Percentiles rank a stretch among this genome's conserved stretches.
These are phyloP conservation scores for Sarcophaga variegata DNA, from an alignment of 2,888 invertebrate species.

Conservation along the genomic window DNA sequence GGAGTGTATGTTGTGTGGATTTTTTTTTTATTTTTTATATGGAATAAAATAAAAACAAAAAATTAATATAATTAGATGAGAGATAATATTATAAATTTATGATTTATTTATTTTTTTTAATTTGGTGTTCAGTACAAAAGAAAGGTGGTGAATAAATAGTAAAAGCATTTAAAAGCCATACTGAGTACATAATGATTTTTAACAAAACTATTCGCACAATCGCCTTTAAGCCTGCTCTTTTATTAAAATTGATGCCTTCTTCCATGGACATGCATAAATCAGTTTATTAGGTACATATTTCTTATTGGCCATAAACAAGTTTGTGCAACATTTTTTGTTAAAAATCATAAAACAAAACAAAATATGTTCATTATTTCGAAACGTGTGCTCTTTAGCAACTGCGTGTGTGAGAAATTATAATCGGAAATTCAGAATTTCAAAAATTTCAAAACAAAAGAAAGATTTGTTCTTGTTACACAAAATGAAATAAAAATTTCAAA, in stretches of 20 bases:
- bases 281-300: conserved; percentile 66
- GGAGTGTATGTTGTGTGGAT: conserved; percentile 4
- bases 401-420: conserved; percentile 47
- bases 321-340: conserved; percentile 71
- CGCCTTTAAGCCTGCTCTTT: conserved; percentile 62
- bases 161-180: conserved; percentile 66
- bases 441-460: conserved; percentile 36
- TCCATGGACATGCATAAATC: neutral
- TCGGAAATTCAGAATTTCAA: neutral
- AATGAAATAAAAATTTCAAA: conserved; percentile 80
- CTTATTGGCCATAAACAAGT: conserved; percentile 62
- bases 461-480: conserved; percentile 10
- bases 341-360: conserved; percentile 61
- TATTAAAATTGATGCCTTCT: neutral
- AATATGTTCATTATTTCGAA: conserved; percentile 29
- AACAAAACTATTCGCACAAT: conserved; percentile 72
- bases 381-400: conserved; percentile 64
- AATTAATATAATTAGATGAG: conserved; percentile 37
- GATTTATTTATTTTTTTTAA: conserved; percentile 14
- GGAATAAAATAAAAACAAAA: conserved; percentile 42
- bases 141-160: conserved; percentile 43
- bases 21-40: conserved; percentile 1
- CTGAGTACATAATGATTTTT: conserved; percentile 48
- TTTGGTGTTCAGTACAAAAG: conserved; percentile 28
- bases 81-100: neutral